Evolutionary conservation across 1,140 invertebrate species (phyloP).

Genomic region (Homarus americanus): DNA sequence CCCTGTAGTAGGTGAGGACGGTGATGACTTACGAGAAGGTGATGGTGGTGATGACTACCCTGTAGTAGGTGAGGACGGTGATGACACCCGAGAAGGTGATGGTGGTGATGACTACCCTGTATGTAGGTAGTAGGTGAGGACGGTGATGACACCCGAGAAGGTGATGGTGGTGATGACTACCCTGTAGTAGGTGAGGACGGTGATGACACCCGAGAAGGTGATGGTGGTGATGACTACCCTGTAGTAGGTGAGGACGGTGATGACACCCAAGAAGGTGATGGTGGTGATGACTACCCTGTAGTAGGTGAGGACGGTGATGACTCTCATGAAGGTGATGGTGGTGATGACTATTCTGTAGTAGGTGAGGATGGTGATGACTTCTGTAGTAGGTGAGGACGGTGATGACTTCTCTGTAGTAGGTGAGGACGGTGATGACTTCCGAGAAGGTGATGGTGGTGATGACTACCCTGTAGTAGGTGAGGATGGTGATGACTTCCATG

Average conservation of each 20-base stretch:
- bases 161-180: background rate
- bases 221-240: background rate
- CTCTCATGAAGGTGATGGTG: background rate
- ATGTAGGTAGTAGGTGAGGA: background rate
- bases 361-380: too few species aligned
- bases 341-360: background rate
- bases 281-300: background rate
- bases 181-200: too few species aligned
- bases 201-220: background rate
- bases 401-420: too few species aligned
- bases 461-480: background rate
- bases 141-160: background rate
- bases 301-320: background rate
- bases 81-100: background rate
- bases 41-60: background rate
- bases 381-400: too few species aligned
- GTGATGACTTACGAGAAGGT: background rate
- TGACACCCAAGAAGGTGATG: background rate
- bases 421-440: background rate
- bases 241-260: background rate
- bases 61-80: background rate
- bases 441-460: background rate
- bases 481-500: background rate
- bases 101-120: constrained; percentile 12
- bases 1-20: background rate